Percentiles rank a stretch among this genome's conserved stretches.
These are phyloP conservation scores for Apistogramma diplotaenia DNA, from an alignment of 2,113 vertebrate genomes.

Conservation along the genomic window DNA sequence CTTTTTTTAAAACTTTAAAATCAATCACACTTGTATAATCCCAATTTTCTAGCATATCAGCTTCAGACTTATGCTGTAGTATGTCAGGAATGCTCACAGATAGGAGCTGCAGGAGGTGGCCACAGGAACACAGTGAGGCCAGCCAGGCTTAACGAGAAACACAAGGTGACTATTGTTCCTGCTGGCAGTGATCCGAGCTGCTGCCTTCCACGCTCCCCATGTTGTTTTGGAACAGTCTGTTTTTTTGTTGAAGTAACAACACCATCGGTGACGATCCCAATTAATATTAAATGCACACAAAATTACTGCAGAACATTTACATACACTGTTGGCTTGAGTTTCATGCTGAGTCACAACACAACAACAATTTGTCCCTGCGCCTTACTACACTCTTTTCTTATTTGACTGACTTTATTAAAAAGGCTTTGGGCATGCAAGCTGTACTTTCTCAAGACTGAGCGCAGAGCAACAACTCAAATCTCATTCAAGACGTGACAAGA, in stretches of 20 bases:
- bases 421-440: background rate
- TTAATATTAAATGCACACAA: slow-evolving; percentile 13
- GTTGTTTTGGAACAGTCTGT: slow-evolving; percentile 43
- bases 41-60: background rate
- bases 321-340: background rate
- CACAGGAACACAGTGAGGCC: slow-evolving; percentile 45
- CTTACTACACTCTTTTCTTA: background rate
- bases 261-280: slow-evolving; percentile 3
- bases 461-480: slow-evolving; percentile 1
- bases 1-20: background rate
- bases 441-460: background rate
- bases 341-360: slow-evolving; percentile 21
- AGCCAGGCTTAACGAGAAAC: slow-evolving; percentile 26
- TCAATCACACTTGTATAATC: background rate
- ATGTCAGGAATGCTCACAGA: slow-evolving; percentile 66
- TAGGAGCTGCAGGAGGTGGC: slow-evolving; percentile 52
- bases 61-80: slow-evolving; percentile 41
- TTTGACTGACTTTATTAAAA: slow-evolving; percentile 5
- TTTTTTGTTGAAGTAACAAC: slow-evolving; percentile 45
- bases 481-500: background rate
- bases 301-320: background rate
- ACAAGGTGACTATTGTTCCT: slow-evolving; percentile 70
- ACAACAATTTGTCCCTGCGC: background rate
- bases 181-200: slow-evolving; percentile 39
- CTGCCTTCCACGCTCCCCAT: slow-evolving; percentile 43